phyloP scores from a whole-genome alignment of 2,113 vertebrate genomes.

The Nothoprocta pentlandii region DNA sequence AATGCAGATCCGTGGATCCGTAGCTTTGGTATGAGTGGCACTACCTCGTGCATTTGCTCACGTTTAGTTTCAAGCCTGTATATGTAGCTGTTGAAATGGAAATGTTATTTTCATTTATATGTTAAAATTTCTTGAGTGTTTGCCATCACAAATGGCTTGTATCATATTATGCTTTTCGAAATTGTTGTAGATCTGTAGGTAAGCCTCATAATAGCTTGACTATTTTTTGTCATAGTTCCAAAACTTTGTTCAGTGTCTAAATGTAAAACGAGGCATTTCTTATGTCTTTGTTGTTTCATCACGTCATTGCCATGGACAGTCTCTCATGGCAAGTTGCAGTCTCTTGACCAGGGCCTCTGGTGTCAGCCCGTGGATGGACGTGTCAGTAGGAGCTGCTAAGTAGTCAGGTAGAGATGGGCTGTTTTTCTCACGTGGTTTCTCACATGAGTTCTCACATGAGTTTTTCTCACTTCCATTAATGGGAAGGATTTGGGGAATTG shows the following conservation, averaged over 20 bases:
- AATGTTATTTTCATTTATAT: not conserved
- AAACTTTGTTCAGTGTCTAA: not conserved
- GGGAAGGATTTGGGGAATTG: not conserved
- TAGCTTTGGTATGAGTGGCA: not conserved
- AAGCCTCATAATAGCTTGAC: not conserved
- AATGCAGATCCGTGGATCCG: not conserved
- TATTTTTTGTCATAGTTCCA: not conserved
- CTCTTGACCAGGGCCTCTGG: not conserved
- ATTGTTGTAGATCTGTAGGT: not conserved
- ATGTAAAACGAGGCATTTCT: not conserved
- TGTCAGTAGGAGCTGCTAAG: not conserved
- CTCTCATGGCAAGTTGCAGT: not conserved
- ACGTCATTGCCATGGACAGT: not conserved
- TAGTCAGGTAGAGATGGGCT: not conserved
- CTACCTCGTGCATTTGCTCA: not conserved
- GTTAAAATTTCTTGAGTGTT: not conserved
- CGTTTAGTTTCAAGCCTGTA: not conserved
- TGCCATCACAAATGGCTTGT: not conserved
- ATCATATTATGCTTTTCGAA: not conserved
- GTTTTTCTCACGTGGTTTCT: too few species aligned
- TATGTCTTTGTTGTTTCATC: not conserved
- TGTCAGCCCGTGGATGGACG: not conserved
- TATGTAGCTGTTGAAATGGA: too few species aligned
- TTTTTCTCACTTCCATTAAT: not conserved
- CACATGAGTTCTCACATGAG: too few species aligned